Base-by-base conservation (phyloP, 1,140 invertebrate species). In the Heliconius nattereri region DNA sequence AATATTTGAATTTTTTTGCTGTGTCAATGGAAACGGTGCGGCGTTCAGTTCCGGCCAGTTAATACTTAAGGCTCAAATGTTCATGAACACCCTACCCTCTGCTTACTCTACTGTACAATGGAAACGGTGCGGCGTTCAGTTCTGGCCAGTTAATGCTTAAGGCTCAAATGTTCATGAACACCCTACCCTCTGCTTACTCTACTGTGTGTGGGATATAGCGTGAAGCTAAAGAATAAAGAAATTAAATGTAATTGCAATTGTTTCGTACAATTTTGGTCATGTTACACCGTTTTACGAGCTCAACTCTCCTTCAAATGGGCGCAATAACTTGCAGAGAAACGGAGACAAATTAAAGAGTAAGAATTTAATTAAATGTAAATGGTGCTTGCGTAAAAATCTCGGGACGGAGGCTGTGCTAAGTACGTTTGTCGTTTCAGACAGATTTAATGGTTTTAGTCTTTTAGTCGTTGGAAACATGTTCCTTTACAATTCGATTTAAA, bases 341-440 rank as follows among this genome's bases (percentile, higher is more conserved):
- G 35, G 75, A 76, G 66, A 76, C 60, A 76, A 76, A 76, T 76
- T 71, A 76, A 76, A 71, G n/a, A 49, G 37, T 76, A 71, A 76
- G 75, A 76, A 76, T 76, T 76, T 76, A 76, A 76, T 76, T 76
- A 49, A 76, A 76, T 76, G 75, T 76, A 76, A 76, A 89, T 86
- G 87, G 85, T 84, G 82, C 84, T 85, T 83, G 85, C 85, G 87
- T 78, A 87, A 89, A 90, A 90, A 88, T 87, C 82, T 84, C 79
- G 83, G 54, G 71, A 66, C 71, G 76, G 54, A 78, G 79, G 75
- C 76, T 84, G 85, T 71, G 79, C 72, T 81, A 54, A 78, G 84
- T 86, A 83, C 85, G 77, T 82, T 81, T 83, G 85, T 86, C 83
- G 83, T 71, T 76, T 45, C 26, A 71, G 75, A 71, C 66, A 49